Evolutionary conservation across 2,888 invertebrate genomes (phyloP), one percentile per base, ranked within the genome.

Genomic region (Sisyra terminalis): DNA sequence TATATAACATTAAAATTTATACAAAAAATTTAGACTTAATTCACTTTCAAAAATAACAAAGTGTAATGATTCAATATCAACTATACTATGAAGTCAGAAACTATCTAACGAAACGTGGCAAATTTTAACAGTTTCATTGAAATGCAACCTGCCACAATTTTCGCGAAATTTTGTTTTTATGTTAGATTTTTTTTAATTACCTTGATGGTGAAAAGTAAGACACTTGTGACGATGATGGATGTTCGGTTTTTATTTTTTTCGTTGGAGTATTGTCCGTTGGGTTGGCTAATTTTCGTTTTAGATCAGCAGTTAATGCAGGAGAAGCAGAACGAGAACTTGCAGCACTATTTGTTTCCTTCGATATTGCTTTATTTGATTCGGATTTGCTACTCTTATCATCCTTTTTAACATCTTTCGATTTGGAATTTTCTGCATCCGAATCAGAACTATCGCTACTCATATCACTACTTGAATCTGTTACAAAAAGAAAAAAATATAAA

Each of bases 401-500:
- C 52, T 64, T 68, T 45, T 54, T 58, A 2, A 48, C 45, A 54
- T 67, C 68, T 46, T 57, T 58, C 10, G 65, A 56, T 49, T 70
- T 70, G 49, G 73, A 69, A 45, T 65, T 66, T 46, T 80, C 78
- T n/a, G 69, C 67, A 52, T 81, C 80, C 1, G 82, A 80, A 56
- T 84, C 76, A 8, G 71, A 70, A 48, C 70, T 72, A 48, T 75
- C 82, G 0, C 79, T 79, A 57, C 80, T 81, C 46, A 78, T 72
- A 50, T 78, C 80, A 51, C 76, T 78, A 40, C 78, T 76, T 2
- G 77, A 70, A 32, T 78, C 80, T 68, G 56, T 15, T n/a, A n/a
- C n/a, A n/a, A n/a, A n/a, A n/a, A n/a, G n/a, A 59, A 55, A 46
- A 48, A 36, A 48, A 68, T 54, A 67, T 8, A 30, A 11, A 3